Base-by-base conservation (phyloP, 2,888 invertebrate species). In the Ernsta delagoae region DNA sequence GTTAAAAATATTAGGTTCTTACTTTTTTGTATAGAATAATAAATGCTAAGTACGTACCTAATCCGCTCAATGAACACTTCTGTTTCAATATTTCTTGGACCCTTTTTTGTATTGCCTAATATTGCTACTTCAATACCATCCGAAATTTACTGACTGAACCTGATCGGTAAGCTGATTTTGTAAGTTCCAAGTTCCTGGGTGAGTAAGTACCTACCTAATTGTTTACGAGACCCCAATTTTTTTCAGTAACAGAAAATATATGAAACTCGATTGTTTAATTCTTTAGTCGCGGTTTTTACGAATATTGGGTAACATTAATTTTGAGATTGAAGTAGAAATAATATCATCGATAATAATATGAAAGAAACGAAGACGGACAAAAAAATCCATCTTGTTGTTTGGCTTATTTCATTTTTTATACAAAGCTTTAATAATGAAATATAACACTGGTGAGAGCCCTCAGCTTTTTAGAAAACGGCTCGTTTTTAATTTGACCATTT, bases 151-250 rank as follows among this genome's bases (percentile, higher is more conserved):
- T 43, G 57, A 12, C 57, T 45, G 9, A 36, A 57, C 48, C 34
- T 57, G 45, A 45, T 57, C 57, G 3, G 65, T 16, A 65, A 48
- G 7, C 24, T 36, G 45, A 48, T 39, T 39, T 16, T 54, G 41
- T 34, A 12, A 7, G 61, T 31, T 31, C 31, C 4, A 12, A 7
- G 61, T 31, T 31, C 31, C 4, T 31, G 31, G 31, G 31, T 31
- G 31, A 31, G 31, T 31, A 31, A 1, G 3, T 1, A 24, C 0
- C 2, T 31, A 31, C 31, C 31, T 50, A 62, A 64, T 65, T 57
- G 65, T 65, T 65, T 65, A 65, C 45, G 24, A 65, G 48, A 59
- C 50, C 48, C 24, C 36, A 59, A 57, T 59, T 65, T 59, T 65
- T 48, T n/a, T 39, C 11, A 50, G 4, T 31, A 7, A 11, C 34